A percentile compares a stretch with the other conserved stretches of the same genome.
These are phyloP conservation scores for Dryas iulia DNA, from an alignment of 1,140 invertebrate genomes.

Conservation along the genomic window DNA sequence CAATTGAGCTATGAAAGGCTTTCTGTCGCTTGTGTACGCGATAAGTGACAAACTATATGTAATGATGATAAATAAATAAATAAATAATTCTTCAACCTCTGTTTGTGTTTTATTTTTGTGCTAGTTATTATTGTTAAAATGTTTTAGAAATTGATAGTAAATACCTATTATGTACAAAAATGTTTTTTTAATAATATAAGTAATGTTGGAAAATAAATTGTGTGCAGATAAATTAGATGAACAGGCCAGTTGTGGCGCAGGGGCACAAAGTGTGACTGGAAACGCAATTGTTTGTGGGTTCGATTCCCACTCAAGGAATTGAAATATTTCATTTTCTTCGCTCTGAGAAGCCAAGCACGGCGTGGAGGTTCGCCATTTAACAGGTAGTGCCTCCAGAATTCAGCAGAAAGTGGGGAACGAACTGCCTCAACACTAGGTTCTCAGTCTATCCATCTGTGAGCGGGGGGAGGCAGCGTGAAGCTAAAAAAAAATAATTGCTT, in stretches of 20 bases:
- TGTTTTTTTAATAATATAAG: too few relatives aligned
- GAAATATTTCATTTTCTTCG: neutral
- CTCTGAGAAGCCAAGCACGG: neutral
- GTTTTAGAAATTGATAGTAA: too few relatives aligned
- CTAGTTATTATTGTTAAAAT: too few relatives aligned
- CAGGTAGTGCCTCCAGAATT: neutral
- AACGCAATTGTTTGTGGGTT: too few relatives aligned
- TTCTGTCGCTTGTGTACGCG: slow-evolving; percentile 74
- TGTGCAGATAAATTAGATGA: too few relatives aligned
- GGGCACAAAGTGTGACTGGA: too few relatives aligned
- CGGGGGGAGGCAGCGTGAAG: too few relatives aligned
- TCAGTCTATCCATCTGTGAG: neutral
- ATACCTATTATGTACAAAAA: too few relatives aligned
- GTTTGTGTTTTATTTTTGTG: slow-evolving; percentile 30
- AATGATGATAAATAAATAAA: slow-evolving; percentile 77
- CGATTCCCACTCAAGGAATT: neutral
- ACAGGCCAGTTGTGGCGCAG: too few relatives aligned
- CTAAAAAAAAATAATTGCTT: too few relatives aligned
- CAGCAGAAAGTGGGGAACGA: neutral
- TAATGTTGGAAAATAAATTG: too few relatives aligned
- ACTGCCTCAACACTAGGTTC: neutral
- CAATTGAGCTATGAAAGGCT: slow-evolving; percentile 78
- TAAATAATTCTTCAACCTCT: slow-evolving; percentile 76
- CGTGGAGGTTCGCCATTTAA: neutral
- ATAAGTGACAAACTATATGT: slow-evolving; percentile 76